These are phyloP conservation scores for Antrozous pallidus DNA, from an alignment of 2,797 vertebrate species.

Conservation along the genomic window DNA sequence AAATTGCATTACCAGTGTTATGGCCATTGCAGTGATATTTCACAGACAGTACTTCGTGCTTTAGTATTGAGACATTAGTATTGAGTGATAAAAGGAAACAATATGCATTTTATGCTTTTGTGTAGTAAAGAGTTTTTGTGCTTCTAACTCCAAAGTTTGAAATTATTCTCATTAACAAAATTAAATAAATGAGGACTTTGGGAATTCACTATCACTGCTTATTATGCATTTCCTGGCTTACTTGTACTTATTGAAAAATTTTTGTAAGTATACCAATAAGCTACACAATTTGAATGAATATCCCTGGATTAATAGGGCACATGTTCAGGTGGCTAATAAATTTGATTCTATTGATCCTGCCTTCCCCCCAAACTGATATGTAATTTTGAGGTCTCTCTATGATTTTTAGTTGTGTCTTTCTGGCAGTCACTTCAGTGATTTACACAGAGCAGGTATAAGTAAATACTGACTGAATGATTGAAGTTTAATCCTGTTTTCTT, in stretches of 20 bases:
- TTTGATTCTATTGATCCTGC: background rate
- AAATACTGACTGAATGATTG: background rate
- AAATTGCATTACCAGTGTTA: slow-evolving; percentile 1
- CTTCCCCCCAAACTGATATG: background rate
- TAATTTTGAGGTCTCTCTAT: background rate
- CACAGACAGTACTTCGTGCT: background rate
- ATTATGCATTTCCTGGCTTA: background rate
- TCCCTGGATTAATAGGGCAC: background rate
- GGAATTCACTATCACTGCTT: background rate
- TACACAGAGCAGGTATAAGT: background rate
- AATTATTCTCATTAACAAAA: slow-evolving; percentile 30
- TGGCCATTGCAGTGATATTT: background rate
- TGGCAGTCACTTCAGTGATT: background rate
- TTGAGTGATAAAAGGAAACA: background rate
- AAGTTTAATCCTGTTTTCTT: background rate
- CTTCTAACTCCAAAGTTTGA: slow-evolving; percentile 12
- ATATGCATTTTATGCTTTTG: background rate
- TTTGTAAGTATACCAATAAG: background rate
- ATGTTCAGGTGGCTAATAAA: accelerated
- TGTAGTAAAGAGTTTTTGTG: slow-evolving; percentile 5
- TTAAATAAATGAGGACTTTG: slow-evolving; percentile 28
- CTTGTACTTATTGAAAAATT: slow-evolving; percentile 1
- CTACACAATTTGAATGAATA: background rate
- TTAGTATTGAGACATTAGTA: background rate
- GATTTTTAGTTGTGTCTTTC: background rate